phyloP scores from a whole-genome alignment of 2,888 invertebrate genomes.

The Mallateleia sp. region DNA sequence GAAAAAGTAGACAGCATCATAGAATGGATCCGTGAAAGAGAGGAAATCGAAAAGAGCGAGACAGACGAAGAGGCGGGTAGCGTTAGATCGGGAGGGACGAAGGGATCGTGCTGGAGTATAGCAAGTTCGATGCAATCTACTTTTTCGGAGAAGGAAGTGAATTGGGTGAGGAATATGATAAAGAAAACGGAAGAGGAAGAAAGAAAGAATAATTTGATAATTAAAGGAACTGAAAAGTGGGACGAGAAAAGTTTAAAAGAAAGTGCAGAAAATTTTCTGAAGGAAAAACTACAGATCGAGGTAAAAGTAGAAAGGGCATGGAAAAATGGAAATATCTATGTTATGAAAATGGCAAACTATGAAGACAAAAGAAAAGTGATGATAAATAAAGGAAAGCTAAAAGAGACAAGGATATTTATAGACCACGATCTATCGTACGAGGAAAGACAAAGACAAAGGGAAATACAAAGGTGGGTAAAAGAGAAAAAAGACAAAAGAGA shows the following conservation, averaged over 20 bases:
- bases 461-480: background rate
- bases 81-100: background rate
- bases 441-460: background rate
- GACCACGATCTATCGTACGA: background rate
- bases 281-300: background rate
- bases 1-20: background rate
- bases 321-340: conserved; percentile 1
- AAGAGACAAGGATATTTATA: background rate
- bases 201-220: background rate
- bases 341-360: conserved; percentile 7
- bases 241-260: background rate
- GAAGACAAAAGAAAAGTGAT: conserved; percentile 19
- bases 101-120: background rate
- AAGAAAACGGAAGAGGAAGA: too few relatives aligned
- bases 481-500: background rate
- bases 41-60: background rate
- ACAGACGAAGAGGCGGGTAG: background rate
- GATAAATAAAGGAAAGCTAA: background rate
- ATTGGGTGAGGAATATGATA: too few relatives aligned
- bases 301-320: background rate
- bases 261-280: background rate
- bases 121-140: background rate
- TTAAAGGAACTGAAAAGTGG: background rate
- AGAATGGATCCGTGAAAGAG: background rate
- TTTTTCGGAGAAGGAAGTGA: background rate